Evolutionary conservation across 1,140 invertebrate genomes (phyloP).

Genomic region (Aphidius ervi): DNA sequence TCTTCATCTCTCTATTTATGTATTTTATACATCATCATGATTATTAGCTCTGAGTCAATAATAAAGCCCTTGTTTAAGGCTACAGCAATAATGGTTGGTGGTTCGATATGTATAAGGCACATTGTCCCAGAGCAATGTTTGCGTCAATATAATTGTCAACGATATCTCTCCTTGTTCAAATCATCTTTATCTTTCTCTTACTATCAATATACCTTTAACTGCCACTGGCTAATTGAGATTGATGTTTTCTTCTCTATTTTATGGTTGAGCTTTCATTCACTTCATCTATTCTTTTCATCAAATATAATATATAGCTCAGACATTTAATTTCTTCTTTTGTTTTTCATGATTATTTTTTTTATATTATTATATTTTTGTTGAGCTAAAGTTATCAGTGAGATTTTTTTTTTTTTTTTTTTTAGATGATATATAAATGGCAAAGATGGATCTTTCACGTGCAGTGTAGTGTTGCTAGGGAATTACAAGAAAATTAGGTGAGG

Average conservation of each 20-base stretch:
- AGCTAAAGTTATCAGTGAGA: no score
- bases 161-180: background rate
- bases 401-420: no score
- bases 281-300: slow-evolving; percentile 2
- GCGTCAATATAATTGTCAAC: slow-evolving; percentile 38
- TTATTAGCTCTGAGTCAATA: slow-evolving; percentile 52
- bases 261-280: slow-evolving; percentile 35
- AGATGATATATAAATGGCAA: no score
- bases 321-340: no score
- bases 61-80: slow-evolving; percentile 42
- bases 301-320: no score
- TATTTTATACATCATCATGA: slow-evolving; percentile 41
- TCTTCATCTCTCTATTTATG: slow-evolving; percentile 9
- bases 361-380: background rate
- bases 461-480: background rate
- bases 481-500: background rate
- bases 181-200: slow-evolving; percentile 24
- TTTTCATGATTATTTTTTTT: background rate
- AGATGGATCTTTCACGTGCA: background rate
- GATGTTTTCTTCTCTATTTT: slow-evolving; percentile 33
- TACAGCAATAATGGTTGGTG: slow-evolving; percentile 41
- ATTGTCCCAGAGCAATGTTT: slow-evolving; percentile 27
- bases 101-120: slow-evolving; percentile 32
- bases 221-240: slow-evolving; percentile 38
- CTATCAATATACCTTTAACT: slow-evolving; percentile 1